Evolutionary conservation across 2,888 invertebrate species (phyloP).

Genomic region (Eugnorisma glareosa): DNA sequence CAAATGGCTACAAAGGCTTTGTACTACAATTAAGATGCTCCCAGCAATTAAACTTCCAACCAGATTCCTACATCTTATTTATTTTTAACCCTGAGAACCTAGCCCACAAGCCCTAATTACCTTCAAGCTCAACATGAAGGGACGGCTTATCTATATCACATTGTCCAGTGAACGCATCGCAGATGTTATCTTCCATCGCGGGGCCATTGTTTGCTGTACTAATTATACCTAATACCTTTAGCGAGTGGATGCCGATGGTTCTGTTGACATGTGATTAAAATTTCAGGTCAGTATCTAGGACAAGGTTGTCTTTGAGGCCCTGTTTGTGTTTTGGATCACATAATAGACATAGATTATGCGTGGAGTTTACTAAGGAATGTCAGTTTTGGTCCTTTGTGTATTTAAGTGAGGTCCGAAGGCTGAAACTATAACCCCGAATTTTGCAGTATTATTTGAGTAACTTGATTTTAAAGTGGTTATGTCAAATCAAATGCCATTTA

Average conservation of each 20-base stretch:
- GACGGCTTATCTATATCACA: slow-evolving; percentile 59
- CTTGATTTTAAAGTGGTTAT: neutral
- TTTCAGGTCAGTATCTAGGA: slow-evolving; percentile 62
- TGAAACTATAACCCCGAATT: neutral
- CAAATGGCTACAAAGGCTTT: neutral
- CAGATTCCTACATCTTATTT: slow-evolving; percentile 28
- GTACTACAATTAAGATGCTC: slow-evolving; percentile 31
- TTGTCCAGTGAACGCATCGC: slow-evolving; percentile 58
- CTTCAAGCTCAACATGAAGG: slow-evolving; percentile 51
- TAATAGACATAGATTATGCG: slow-evolving; percentile 27
- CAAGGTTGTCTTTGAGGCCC: slow-evolving; percentile 55
- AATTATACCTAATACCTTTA: slow-evolving; percentile 66
- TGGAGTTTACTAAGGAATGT: slow-evolving; percentile 14
- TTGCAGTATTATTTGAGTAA: neutral
- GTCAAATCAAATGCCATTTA: neutral
- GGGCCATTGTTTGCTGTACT: slow-evolving; percentile 61
- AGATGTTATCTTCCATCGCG: slow-evolving; percentile 61
- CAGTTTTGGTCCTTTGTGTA: neutral
- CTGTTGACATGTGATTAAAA: slow-evolving; percentile 68
- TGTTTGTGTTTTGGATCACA: slow-evolving; percentile 42
- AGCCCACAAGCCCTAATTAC: slow-evolving; percentile 47
- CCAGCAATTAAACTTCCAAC: slow-evolving; percentile 35
- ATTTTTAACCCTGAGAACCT: slow-evolving; percentile 34
- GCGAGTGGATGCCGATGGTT: slow-evolving; percentile 48
- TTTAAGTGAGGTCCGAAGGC: neutral